A percentile compares a stretch with the other conserved stretches of the same genome.
phyloP scores from a whole-genome alignment of 2,888 invertebrate genomes.

The Crematogaster levior region DNA sequence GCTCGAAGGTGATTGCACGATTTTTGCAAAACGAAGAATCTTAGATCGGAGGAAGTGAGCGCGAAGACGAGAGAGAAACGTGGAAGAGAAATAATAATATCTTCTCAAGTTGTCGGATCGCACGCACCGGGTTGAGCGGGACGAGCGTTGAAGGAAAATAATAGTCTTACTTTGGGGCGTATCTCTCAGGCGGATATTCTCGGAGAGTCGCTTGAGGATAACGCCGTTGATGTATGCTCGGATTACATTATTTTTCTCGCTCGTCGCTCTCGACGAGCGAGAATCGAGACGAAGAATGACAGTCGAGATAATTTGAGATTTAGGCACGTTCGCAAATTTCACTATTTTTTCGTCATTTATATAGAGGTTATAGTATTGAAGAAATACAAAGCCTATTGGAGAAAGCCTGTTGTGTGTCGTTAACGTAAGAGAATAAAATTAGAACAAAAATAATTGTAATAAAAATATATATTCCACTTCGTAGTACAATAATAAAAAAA shows the following conservation, averaged over 20 bases:
- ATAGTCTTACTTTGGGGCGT: constrained; percentile 44
- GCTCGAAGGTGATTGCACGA: constrained; percentile 7
- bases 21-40: constrained; percentile 27
- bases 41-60: background rate
- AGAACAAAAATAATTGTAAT: too few relatives aligned
- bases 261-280: constrained; percentile 3
- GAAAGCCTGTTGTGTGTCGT: background rate
- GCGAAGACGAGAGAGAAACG: background rate
- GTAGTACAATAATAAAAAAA: background rate
- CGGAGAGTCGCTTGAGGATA: constrained; percentile 41
- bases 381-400: background rate
- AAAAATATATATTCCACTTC: background rate
- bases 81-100: constrained; percentile 41
- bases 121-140: constrained; percentile 22
- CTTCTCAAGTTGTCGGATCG: constrained; percentile 26
- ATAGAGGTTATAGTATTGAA: background rate
- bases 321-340: background rate
- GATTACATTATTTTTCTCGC: constrained; percentile 47
- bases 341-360: background rate
- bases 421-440: too few relatives aligned
- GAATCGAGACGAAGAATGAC: constrained; percentile 8
- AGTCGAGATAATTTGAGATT: constrained; percentile 30
- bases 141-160: constrained; percentile 27
- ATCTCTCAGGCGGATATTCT: constrained; percentile 26
- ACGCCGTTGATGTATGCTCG: constrained; percentile 38